These are phyloP conservation scores for Colletes gigas DNA, from an alignment of 1,140 invertebrate genomes.

Conservation along the genomic window DNA sequence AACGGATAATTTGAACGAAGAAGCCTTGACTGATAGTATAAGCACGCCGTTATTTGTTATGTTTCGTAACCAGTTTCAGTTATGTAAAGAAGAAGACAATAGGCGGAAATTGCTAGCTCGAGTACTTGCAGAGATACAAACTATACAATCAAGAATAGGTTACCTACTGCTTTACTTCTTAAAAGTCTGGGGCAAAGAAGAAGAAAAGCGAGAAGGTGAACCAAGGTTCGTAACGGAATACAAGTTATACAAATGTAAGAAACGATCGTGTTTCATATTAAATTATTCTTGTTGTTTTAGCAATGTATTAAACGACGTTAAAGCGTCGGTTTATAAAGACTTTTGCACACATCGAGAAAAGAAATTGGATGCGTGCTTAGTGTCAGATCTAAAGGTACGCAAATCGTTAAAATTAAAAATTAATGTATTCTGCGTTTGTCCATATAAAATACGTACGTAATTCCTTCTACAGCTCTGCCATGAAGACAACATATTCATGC, in stretches of 20 bases:
- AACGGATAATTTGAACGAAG: constrained; percentile 78
- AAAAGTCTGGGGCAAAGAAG: constrained; percentile 87
- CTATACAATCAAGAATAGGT: constrained; percentile 87
- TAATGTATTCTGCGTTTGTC: neutral
- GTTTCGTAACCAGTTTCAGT: constrained; percentile 88
- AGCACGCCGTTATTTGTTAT: constrained; percentile 91
- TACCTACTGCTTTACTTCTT: constrained; percentile 94
- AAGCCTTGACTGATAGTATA: constrained; percentile 88
- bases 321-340: constrained; percentile 91
- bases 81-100: constrained; percentile 89
- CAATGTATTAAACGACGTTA: constrained; percentile 86
- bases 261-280: constrained; percentile 3
- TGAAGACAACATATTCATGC: constrained; percentile 91
- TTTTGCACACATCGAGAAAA: constrained; percentile 91
- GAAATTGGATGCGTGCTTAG: constrained; percentile 89
- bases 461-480: constrained; percentile 85
- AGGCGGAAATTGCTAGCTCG: constrained; percentile 87
- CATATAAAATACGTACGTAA: neutral
- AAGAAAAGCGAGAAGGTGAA: constrained; percentile 83
- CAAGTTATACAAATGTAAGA: neutral
- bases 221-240: constrained; percentile 66
- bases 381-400: constrained; percentile 88
- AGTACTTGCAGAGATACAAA: constrained; percentile 89
- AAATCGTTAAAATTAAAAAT: neutral
- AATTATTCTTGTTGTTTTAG: constrained; percentile 58